Conservation (phyloP, 2,888 invertebrate genomes). For the Corbicula japonica region DNA sequence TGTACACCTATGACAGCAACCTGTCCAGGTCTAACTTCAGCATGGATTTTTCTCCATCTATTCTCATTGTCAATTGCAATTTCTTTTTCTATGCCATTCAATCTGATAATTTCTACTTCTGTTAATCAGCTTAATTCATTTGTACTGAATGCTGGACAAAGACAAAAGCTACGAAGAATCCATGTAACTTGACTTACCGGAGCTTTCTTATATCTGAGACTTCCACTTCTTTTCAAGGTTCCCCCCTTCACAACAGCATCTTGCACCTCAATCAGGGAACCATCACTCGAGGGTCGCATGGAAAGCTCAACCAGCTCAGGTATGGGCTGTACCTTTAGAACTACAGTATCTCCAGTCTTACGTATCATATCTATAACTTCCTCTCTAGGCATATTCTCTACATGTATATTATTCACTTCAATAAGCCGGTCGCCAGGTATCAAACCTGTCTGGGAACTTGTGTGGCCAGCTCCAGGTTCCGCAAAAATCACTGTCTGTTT, state of each 20-base stretch:
- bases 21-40: no score
- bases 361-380: conserved; percentile 96
- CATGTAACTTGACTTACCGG: conserved; percentile 80
- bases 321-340: conserved; percentile 97
- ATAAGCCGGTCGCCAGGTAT: conserved; percentile 97
- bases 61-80: no score
- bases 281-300: conserved; percentile 91
- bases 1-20: no score
- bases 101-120: no score
- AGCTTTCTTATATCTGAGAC: conserved; percentile 81
- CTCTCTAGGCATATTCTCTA: conserved; percentile 94
- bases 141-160: no score
- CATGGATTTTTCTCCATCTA: no score
- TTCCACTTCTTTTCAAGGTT: conserved; percentile 93
- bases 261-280: conserved; percentile 90
- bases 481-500: conserved; percentile 95
- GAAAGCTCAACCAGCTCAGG: conserved; percentile 96
- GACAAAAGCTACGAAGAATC: no score
- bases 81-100: no score
- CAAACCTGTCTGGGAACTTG: conserved; percentile 92
- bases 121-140: no score
- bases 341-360: conserved; percentile 86
- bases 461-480: conserved; percentile 92
- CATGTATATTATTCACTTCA: conserved; percentile 95
- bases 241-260: conserved; percentile 91